phyloP scores from a whole-genome alignment of 2,888 invertebrate genomes.

The Drosophila mettleri region DNA sequence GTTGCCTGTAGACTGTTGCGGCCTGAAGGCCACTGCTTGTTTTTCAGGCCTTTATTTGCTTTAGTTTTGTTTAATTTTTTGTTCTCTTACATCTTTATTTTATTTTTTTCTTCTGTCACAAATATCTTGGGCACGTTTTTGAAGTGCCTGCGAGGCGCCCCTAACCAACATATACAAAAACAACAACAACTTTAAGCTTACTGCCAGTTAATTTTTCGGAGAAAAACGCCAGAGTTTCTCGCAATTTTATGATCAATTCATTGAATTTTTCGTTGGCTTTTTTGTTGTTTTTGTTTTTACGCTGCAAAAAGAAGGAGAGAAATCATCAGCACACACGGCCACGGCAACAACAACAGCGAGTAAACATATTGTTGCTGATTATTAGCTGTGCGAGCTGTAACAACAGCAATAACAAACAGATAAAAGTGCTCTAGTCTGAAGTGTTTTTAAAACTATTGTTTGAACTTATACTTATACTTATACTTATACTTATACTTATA shows the following conservation, averaged over 20 bases:
- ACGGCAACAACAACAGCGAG: conserved; percentile 16
- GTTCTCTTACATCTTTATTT: conserved; percentile 2
- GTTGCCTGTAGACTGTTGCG: conserved; percentile 1
- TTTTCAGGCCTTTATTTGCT: conserved; percentile 17
- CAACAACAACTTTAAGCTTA: conserved; percentile 28
- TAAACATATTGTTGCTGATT: conserved; percentile 24
- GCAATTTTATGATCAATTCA: conserved; percentile 83
- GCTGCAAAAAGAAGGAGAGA: conserved; percentile 29
- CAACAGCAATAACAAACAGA: conserved; percentile 19
- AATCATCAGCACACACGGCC: conserved; percentile 11
- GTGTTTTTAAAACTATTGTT: neutral
- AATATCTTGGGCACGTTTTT: conserved; percentile 46
- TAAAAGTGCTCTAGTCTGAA: neutral
- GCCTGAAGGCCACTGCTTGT: conserved; percentile 13
- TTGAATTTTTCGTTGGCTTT: conserved; percentile 73
- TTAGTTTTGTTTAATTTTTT: neutral
- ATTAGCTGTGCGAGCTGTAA: conserved; percentile 29
- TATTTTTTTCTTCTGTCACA: conserved; percentile 12
- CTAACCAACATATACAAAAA: conserved; percentile 23
- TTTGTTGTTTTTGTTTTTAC: conserved; percentile 29
- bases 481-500: too few species aligned
- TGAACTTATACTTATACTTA: too few species aligned
- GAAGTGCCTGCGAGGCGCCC: conserved; percentile 58
- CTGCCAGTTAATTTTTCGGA: conserved; percentile 77
- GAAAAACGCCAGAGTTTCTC: conserved; percentile 82